phyloP scores from a whole-genome alignment of 1,140 invertebrate species.

The Drosophila rufa region DNA sequence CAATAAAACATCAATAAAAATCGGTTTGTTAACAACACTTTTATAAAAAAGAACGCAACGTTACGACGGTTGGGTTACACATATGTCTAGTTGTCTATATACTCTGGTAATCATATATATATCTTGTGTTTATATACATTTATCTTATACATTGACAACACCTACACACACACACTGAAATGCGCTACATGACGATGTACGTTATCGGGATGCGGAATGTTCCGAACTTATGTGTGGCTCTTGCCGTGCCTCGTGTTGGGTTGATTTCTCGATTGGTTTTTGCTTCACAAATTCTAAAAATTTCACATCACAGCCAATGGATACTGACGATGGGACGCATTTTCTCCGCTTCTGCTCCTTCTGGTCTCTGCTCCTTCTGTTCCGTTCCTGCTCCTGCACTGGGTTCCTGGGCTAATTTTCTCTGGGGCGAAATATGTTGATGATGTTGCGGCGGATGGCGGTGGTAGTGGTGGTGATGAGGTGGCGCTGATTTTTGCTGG shows the following conservation, averaged over 20 bases:
- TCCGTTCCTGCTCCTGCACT: slow-evolving; percentile 6
- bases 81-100: slow-evolving; percentile 35
- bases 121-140: slow-evolving; percentile 50
- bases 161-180: slow-evolving; percentile 49
- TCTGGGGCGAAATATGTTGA: slow-evolving; percentile 22
- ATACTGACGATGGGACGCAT: slow-evolving; percentile 80
- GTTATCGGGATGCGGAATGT: slow-evolving; percentile 33
- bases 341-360: slow-evolving; percentile 28
- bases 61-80: slow-evolving; percentile 78
- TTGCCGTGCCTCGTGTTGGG: slow-evolving; percentile 5
- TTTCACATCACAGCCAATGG: slow-evolving; percentile 85
- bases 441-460: slow-evolving; percentile 25
- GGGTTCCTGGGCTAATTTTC: slow-evolving; percentile 28
- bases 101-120: slow-evolving; percentile 33
- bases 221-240: slow-evolving; percentile 22
- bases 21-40: slow-evolving; percentile 76
- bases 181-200: slow-evolving; percentile 38
- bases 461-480: slow-evolving; percentile 11
- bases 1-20: slow-evolving; percentile 77
- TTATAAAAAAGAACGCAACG: slow-evolving; percentile 79
- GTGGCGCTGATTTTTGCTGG: slow-evolving; percentile 25
- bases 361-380: background rate
- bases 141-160: slow-evolving; percentile 52
- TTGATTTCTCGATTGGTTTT: slow-evolving; percentile 43
- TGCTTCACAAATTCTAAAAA: slow-evolving; percentile 66